phyloP scores from a whole-genome alignment of 1,140 invertebrate genomes.

The Sycophaga agraensis region DNA sequence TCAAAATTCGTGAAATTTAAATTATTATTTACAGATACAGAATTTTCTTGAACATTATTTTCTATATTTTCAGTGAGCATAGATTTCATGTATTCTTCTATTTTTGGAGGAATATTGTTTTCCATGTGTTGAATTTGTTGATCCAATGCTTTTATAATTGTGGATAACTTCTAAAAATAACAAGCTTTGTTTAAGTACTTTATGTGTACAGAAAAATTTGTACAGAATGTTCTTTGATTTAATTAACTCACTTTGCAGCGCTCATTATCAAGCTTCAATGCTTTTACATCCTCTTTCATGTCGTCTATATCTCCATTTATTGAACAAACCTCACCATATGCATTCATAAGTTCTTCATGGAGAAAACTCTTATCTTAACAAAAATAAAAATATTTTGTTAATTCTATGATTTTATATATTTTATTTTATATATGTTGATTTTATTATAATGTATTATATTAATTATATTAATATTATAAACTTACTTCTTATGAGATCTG shows the following conservation, averaged over 20 bases:
- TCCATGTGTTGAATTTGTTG: conserved; percentile 36
- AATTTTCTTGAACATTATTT: not conserved
- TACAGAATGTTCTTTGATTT: not conserved
- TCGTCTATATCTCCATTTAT: conserved; percentile 26
- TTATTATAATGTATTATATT: not conserved
- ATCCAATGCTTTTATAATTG: conserved; percentile 22
- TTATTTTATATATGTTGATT: not conserved
- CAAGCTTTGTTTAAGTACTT: not conserved
- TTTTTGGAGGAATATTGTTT: conserved; percentile 36
- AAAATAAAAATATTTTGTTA: no score
- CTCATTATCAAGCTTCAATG: conserved; percentile 34
- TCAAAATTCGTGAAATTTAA: not conserved
- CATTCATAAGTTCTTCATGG: conserved; percentile 29
- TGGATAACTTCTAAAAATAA: conserved; percentile 32
- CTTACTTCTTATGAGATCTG: conserved; percentile 24
- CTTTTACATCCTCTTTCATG: conserved; percentile 29
- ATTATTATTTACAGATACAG: not conserved
- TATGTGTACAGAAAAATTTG: not conserved
- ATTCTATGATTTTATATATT: no score
- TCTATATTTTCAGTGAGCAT: conserved; percentile 1
- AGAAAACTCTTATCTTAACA: conserved; percentile 33
- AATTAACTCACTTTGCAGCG: conserved; percentile 32
- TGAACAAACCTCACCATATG: not conserved
- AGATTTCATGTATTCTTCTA: conserved; percentile 30
- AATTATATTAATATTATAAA: not conserved